A percentile compares a stretch with the other conserved stretches of the same genome.
phyloP scores from a whole-genome alignment of 35 echinoderm and acorn worm genomes.

The Nesometra sesokonis region DNA sequence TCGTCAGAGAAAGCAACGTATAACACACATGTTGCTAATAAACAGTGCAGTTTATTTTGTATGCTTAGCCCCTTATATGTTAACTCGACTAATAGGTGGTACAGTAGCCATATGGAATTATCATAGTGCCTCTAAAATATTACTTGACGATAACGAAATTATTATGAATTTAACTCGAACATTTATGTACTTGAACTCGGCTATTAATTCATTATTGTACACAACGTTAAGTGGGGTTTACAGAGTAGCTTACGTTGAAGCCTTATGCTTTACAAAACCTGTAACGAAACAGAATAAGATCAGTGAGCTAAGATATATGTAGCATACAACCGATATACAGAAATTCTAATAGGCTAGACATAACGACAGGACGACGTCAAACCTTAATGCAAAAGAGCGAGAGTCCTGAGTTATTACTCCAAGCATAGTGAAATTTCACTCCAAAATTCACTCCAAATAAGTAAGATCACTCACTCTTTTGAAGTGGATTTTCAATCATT shows the following conservation, averaged over 20 bases:
- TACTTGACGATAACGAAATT: background rate
- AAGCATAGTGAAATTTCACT: too few relatives aligned
- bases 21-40: background rate
- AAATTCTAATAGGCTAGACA: too few relatives aligned
- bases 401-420: too few relatives aligned
- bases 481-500: too few relatives aligned
- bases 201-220: background rate
- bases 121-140: background rate
- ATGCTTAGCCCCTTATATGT: background rate
- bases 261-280: background rate
- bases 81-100: background rate
- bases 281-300: background rate
- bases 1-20: background rate
- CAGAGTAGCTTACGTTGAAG: background rate
- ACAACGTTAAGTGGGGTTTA: background rate
- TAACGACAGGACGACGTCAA: too few relatives aligned
- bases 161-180: background rate
- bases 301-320: background rate
- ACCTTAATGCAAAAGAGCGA: too few relatives aligned
- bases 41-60: background rate
- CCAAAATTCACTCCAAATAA: too few relatives aligned
- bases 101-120: background rate
- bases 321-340: too few relatives aligned
- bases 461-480: too few relatives aligned
- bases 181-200: background rate